A percentile compares a stretch with the other conserved stretches of the same genome.
Evolutionary conservation across 2,113 vertebrate genomes (phyloP).

Genomic region (human): GRCh38 chr5:90517501-90518000

Average conservation of each 20-base stretch:
- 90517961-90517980: conserved; percentile 58
- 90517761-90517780: conserved; percentile 36
- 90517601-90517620: neutral
- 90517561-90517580: neutral
- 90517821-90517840: neutral
- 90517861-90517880: neutral
- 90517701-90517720: neutral
- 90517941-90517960: conserved; percentile 74
- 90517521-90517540: conserved; percentile 18
- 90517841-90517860: neutral
- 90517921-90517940: conserved; percentile 64
- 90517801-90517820: conserved; percentile 7
- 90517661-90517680: conserved; percentile 1
- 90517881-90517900: conserved; percentile 41
- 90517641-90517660: neutral
- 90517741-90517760: conserved; percentile 28
- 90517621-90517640: neutral
- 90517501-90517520: conserved; percentile 8
- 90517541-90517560: neutral
- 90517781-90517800: conserved; percentile 39
- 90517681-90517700: conserved; percentile 30
- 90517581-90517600: neutral
- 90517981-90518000: conserved; percentile 61
- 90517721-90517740: neutral
- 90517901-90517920: conserved; percentile 38